Evolutionary conservation across 2,797 vertebrate genomes (phyloP).

Genomic region (Heliangelus exortis): DNA sequence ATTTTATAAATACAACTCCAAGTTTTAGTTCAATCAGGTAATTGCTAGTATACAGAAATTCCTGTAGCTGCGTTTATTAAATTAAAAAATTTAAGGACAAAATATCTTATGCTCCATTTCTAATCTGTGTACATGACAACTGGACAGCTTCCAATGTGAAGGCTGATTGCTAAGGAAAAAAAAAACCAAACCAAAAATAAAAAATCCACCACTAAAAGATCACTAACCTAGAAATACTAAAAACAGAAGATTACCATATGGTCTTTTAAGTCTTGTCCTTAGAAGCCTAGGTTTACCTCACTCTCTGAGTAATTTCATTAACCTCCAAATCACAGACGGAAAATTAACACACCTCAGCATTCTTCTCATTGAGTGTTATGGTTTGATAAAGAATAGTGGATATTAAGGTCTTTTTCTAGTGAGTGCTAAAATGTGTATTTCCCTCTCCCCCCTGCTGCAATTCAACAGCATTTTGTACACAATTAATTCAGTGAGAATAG

Average conservation of each 20-base stretch:
- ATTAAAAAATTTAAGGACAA: background rate
- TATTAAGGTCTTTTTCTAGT: background rate
- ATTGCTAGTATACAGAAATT: background rate
- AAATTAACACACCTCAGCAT: background rate
- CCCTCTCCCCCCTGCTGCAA: accelerated
- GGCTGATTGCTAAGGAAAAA: background rate
- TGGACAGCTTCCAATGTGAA: background rate
- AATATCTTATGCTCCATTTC: background rate
- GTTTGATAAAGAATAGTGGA: background rate
- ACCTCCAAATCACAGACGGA: slow-evolving; percentile 28
- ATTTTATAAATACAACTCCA: background rate
- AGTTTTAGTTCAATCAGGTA: background rate
- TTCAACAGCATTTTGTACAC: background rate
- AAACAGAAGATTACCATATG: slow-evolving; percentile 56
- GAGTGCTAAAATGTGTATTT: background rate
- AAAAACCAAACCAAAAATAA: background rate
- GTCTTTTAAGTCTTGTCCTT: slow-evolving; percentile 46
- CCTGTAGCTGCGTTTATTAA: background rate
- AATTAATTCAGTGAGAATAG: background rate
- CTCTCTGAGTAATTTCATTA: slow-evolving; percentile 40
- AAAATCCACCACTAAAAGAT: background rate
- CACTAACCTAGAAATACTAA: slow-evolving; percentile 27
- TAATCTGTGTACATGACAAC: background rate
- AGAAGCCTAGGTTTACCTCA: slow-evolving; percentile 39
- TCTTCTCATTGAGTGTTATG: background rate